Percentiles rank a stretch among this genome's conserved stretches.
Conservation (phyloP, 1,140 invertebrate genomes). For the Zeugodacus cucurbitae region DNA sequence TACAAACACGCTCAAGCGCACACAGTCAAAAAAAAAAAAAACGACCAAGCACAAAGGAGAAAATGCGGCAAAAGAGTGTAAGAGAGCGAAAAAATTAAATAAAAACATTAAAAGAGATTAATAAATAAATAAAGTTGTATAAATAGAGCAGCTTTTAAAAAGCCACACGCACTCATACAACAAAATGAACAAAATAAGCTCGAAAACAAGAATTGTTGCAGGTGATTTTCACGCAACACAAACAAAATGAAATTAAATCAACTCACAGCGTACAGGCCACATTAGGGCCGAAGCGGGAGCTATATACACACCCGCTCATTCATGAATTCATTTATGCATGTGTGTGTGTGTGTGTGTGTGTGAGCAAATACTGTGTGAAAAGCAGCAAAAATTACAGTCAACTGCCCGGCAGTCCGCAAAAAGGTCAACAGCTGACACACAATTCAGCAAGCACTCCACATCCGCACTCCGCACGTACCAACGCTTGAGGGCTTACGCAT, state of each 20-base stretch:
- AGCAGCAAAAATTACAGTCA: neutral
- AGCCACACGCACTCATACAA: neutral
- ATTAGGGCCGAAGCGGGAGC: neutral
- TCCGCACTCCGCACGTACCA: neutral
- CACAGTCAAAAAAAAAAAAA: too few species aligned
- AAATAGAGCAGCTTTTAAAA: neutral
- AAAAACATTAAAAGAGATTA: neutral
- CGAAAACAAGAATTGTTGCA: neutral
- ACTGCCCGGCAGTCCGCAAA: neutral
- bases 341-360: neutral
- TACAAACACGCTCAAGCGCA: too few species aligned
- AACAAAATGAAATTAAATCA: conserved; percentile 7
- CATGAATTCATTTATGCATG: too few species aligned
- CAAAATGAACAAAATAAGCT: neutral
- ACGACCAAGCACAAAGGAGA: neutral
- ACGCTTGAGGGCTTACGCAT: neutral
- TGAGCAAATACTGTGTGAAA: neutral
- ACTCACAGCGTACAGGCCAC: neutral
- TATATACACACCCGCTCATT: neutral
- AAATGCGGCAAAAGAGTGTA: neutral
- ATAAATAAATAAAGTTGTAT: conserved; percentile 2
- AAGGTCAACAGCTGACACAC: neutral
- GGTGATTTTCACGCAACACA: conserved; percentile 15
- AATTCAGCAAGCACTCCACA: neutral
- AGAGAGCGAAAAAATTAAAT: neutral